A percentile compares a stretch with the other conserved stretches of the same genome.
Evolutionary conservation across 2,888 invertebrate genomes (phyloP).

Genomic region (Drosophila sordidapex): DNA sequence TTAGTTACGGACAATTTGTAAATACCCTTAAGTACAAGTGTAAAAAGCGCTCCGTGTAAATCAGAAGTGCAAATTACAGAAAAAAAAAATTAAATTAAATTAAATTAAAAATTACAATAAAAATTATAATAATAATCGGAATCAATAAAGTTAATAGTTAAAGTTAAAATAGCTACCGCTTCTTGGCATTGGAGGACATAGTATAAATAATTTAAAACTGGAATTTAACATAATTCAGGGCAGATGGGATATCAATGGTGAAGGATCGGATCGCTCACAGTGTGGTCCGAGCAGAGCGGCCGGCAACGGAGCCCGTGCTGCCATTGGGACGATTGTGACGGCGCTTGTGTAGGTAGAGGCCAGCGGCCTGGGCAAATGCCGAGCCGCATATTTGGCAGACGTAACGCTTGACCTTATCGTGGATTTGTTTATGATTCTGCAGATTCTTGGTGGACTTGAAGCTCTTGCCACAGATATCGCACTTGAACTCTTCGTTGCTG

Average conservation of each 20-base stretch:
- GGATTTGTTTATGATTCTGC: conserved; percentile 83
- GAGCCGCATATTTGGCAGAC: conserved; percentile 83
- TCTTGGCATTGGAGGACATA: conserved; percentile 49
- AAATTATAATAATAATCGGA: conserved; percentile 13
- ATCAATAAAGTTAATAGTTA: not conserved
- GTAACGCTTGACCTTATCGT: conserved; percentile 82
- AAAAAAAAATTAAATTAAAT: conserved; percentile 1
- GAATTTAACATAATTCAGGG: not conserved
- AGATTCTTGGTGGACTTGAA: conserved; percentile 83
- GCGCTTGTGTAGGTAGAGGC: conserved; percentile 82
- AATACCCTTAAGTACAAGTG: conserved; percentile 55
- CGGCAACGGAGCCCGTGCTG: conserved; percentile 64
- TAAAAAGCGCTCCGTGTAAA: conserved; percentile 30
- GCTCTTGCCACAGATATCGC: conserved; percentile 81
- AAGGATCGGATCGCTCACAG: conserved; percentile 49
- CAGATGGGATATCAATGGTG: conserved; percentile 6
- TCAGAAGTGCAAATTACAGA: conserved; percentile 5
- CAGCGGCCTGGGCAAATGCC: conserved; percentile 83
- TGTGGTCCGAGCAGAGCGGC: conserved; percentile 59
- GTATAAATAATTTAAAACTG: conserved; percentile 38
- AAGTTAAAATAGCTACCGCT: conserved; percentile 39
- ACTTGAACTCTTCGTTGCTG: conserved; percentile 79
- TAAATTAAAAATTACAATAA: conserved; percentile 1
- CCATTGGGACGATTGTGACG: conserved; percentile 79
- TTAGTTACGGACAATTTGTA: conserved; percentile 42